A percentile compares a stretch with the other conserved stretches of the same genome.
phyloP scores from a whole-genome alignment of 2,888 invertebrate species.

The Tinea trinotella region DNA sequence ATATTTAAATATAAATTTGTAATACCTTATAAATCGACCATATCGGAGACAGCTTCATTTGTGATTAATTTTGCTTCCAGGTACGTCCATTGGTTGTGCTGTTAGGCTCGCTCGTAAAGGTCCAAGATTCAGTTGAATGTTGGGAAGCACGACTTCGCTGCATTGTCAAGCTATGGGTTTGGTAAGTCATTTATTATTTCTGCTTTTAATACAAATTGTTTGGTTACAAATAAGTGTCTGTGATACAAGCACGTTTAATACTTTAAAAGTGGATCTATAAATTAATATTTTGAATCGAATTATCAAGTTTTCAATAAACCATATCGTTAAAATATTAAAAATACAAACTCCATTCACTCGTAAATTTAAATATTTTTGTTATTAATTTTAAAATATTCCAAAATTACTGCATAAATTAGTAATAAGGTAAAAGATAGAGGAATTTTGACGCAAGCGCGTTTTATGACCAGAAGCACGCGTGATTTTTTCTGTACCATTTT shows the following conservation, averaged over 20 bases:
- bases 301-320: too few species aligned
- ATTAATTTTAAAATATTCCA: too few species aligned
- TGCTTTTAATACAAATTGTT: not conserved
- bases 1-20: not conserved
- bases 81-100: conserved; percentile 93
- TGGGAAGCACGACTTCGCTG: conserved; percentile 95
- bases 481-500: too few species aligned
- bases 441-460: too few species aligned
- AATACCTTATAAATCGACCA: too few species aligned
- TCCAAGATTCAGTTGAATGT: conserved; percentile 87
- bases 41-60: not conserved
- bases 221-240: not conserved
- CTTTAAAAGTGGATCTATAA: not conserved
- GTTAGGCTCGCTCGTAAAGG: conserved; percentile 88
- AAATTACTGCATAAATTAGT: too few species aligned
- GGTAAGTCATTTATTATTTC: conserved; percentile 40
- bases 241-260: not conserved
- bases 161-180: conserved; percentile 87
- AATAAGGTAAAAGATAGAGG: too few species aligned
- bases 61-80: conserved; percentile 35
- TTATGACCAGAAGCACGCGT: too few species aligned
- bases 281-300: not conserved
- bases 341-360: too few species aligned
- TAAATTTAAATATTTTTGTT: too few species aligned
- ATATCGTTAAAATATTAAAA: too few species aligned